Percentiles rank a stretch among this genome's conserved stretches.
phyloP scores from a whole-genome alignment of 1,140 invertebrate species.

The Phymastichus coffea region DNA sequence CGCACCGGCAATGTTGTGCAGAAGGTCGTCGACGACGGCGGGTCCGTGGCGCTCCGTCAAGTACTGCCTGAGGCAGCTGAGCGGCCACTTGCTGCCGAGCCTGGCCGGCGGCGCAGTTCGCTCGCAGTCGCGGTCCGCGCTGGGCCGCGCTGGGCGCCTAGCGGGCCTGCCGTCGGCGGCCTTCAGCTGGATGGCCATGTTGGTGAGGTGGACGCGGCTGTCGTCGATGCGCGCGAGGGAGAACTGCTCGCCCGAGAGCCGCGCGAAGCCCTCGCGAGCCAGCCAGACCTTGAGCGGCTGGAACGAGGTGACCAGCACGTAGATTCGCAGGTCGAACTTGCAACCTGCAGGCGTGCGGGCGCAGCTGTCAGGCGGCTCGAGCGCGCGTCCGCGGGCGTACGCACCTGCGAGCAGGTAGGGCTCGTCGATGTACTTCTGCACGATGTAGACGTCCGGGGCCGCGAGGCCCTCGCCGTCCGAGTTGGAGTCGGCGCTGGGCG shows the following conservation, averaged over 20 bases:
- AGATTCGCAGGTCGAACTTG: constrained; percentile 50
- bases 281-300: constrained; percentile 65
- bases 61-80: constrained; percentile 48
- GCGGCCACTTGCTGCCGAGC: constrained; percentile 50
- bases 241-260: constrained; percentile 63
- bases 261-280: constrained; percentile 63
- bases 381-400: constrained; percentile 36
- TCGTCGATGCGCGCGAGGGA: constrained; percentile 56
- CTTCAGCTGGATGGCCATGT: constrained; percentile 63
- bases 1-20: constrained; percentile 61
- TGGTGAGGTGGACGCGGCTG: constrained; percentile 60
- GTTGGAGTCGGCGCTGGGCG: constrained; percentile 10
- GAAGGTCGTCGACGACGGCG: constrained; percentile 53
- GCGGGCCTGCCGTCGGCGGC: background rate
- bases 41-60: constrained; percentile 47
- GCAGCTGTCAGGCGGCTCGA: too few relatives aligned
- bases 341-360: constrained; percentile 48
- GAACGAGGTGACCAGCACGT: constrained; percentile 53
- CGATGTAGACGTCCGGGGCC: constrained; percentile 40
- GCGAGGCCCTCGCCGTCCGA: constrained; percentile 6
- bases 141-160: background rate
- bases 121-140: background rate
- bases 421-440: constrained; percentile 63
- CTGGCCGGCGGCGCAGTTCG: constrained; percentile 1
- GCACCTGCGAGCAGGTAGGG: constrained; percentile 67